These are phyloP conservation scores for Zaprionus capensis DNA, from an alignment of 1,140 invertebrate species.

Conservation along the genomic window DNA sequence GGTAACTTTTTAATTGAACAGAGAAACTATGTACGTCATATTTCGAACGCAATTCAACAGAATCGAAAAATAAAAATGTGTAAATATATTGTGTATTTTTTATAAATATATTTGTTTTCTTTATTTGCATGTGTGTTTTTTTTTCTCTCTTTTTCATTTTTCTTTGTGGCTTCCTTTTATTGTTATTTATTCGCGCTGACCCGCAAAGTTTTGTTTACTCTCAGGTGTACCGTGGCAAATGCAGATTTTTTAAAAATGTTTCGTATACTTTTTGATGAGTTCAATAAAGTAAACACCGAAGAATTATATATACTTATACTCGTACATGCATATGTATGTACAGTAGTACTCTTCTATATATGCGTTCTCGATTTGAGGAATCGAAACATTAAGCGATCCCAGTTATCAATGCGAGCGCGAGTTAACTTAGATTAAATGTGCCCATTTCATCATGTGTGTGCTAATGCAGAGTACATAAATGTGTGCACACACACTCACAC, in stretches of 20 bases:
- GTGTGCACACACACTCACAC: neutral
- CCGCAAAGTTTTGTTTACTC: neutral
- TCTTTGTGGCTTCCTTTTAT: conserved; percentile 5
- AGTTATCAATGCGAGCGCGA: conserved; percentile 65
- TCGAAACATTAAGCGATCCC: conserved; percentile 13
- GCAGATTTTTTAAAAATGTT: neutral
- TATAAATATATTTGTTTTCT: conserved; percentile 1
- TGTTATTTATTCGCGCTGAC: neutral
- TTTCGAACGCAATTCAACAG: neutral
- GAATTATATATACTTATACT: neutral
- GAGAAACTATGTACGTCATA: neutral
- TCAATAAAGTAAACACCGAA: neutral
- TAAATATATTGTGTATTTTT: neutral
- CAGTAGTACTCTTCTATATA: neutral
- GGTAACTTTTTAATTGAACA: neutral
- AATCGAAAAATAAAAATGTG: neutral
- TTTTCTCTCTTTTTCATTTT: neutral
- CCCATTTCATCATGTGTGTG: conserved; percentile 25
- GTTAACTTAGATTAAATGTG: conserved; percentile 68
- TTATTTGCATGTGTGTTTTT: neutral
- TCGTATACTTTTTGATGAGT: neutral
- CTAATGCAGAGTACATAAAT: conserved; percentile 9
- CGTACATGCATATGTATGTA: neutral
- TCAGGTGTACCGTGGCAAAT: neutral
- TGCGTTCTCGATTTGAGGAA: neutral